phyloP scores from a whole-genome alignment of 2,113 vertebrate genomes.

The Sus scrofa region DNA sequence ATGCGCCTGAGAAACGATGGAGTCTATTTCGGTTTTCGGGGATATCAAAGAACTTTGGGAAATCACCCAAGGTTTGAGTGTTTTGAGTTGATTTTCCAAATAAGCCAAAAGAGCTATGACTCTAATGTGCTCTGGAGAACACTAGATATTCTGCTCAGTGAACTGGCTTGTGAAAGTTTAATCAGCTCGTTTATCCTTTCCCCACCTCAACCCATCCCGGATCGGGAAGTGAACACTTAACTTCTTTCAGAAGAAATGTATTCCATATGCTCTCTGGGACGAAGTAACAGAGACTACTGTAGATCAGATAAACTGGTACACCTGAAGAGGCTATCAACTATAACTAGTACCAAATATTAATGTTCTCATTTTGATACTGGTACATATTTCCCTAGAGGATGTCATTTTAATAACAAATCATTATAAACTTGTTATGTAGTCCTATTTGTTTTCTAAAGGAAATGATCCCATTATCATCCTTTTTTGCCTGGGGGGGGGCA shows the following conservation, averaged over 20 bases:
- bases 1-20: constrained; percentile 36
- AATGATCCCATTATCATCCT: constrained; percentile 30
- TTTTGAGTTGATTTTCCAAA: constrained; percentile 63
- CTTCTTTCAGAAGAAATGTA: constrained; percentile 21
- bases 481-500: constrained; percentile 38
- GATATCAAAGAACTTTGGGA: constrained; percentile 51
- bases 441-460: constrained; percentile 9
- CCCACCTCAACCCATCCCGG: not conserved
- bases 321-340: not conserved
- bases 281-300: not conserved
- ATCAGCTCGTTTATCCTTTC: not conserved
- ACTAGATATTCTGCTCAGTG: constrained; percentile 41
- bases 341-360: not conserved
- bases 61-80: constrained; percentile 27
- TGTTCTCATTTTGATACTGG: not conserved
- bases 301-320: not conserved
- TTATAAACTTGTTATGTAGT: constrained; percentile 18
- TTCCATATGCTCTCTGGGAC: not conserved
- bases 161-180: constrained; percentile 48
- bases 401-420: constrained; percentile 29
- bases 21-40: constrained; percentile 38
- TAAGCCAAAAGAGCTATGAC: not conserved
- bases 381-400: constrained; percentile 1
- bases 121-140: not conserved
- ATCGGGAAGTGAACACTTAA: not conserved